Percentiles rank a stretch among this genome's conserved stretches.
These are phyloP conservation scores for Trochalopteron elliotii DNA, from an alignment of 2,113 vertebrate genomes.

Conservation along the genomic window DNA sequence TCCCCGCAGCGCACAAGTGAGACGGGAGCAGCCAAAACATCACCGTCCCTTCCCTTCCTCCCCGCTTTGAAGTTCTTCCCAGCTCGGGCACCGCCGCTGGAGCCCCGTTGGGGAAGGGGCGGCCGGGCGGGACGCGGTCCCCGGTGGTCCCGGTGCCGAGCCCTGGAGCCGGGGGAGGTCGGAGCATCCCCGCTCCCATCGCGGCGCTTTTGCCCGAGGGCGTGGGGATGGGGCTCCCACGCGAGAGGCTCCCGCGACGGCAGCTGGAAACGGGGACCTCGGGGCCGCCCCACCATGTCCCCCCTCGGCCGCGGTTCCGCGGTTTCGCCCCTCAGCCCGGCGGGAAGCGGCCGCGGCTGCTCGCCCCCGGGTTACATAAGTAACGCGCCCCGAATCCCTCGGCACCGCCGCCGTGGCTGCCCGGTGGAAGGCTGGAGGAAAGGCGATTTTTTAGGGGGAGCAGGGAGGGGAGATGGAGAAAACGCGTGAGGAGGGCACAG, in stretches of 20 bases:
- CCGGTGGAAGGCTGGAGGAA: background rate
- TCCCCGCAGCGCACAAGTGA: background rate
- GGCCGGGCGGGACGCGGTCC: background rate
- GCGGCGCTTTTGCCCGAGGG: background rate
- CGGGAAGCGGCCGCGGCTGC: constrained; percentile 3
- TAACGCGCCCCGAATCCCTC: constrained; percentile 33
- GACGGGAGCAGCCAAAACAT: background rate
- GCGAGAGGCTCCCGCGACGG: background rate
- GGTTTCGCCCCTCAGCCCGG: background rate
- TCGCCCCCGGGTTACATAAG: constrained; percentile 75
- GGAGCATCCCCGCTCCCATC: background rate
- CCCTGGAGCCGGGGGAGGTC: background rate
- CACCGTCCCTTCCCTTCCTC: background rate
- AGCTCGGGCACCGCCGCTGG: background rate
- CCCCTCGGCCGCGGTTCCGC: background rate
- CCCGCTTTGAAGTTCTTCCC: background rate
- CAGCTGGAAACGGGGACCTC: background rate
- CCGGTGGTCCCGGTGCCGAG: background rate
- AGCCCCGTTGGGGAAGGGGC: background rate
- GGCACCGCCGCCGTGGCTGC: background rate
- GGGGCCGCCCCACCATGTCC: background rate
- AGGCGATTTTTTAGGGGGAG: background rate
- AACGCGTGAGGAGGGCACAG: background rate
- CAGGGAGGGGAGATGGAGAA: background rate
- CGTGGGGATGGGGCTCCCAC: background rate